phyloP scores from a whole-genome alignment of 35 echinoderm and acorn worm species.

The Diadema setosum region DNA sequence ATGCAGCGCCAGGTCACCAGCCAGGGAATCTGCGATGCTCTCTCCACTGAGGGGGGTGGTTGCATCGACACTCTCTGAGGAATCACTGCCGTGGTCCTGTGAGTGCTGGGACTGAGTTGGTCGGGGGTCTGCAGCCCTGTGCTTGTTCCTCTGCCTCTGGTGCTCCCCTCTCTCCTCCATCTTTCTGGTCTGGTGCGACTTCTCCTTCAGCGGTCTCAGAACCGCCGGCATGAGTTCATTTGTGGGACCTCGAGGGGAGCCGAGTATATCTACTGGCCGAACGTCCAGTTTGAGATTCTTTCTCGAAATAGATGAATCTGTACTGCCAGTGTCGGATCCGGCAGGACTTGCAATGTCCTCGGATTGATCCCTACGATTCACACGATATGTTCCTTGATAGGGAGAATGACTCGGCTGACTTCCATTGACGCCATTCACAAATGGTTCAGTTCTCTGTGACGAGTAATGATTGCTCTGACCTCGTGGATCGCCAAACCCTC shows the following conservation, averaged over 20 bases:
- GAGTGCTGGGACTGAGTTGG: background rate
- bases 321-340: background rate
- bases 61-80: slow-evolving; percentile 72
- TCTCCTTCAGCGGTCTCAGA: slow-evolving; percentile 61
- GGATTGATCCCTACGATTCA: background rate
- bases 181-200: slow-evolving; percentile 49
- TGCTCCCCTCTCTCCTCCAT: slow-evolving; percentile 57
- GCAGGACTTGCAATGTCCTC: background rate
- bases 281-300: slow-evolving; percentile 72
- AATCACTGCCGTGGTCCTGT: slow-evolving; percentile 4
- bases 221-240: slow-evolving; percentile 63
- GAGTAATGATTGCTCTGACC: background rate
- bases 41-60: slow-evolving; percentile 83
- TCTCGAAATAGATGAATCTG: background rate
- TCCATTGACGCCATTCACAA: background rate
- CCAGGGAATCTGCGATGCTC: slow-evolving; percentile 62
- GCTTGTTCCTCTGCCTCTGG: slow-evolving; percentile 13
- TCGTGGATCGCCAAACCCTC: background rate
- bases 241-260: background rate
- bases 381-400: background rate
- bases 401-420: background rate
- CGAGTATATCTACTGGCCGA: slow-evolving; percentile 41
- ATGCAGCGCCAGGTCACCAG: slow-evolving; percentile 11
- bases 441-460: background rate
- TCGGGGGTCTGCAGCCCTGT: background rate